These are phyloP conservation scores for Eurosta solidaginis DNA, from an alignment of 1,140 invertebrate species.

Conservation along the genomic window DNA sequence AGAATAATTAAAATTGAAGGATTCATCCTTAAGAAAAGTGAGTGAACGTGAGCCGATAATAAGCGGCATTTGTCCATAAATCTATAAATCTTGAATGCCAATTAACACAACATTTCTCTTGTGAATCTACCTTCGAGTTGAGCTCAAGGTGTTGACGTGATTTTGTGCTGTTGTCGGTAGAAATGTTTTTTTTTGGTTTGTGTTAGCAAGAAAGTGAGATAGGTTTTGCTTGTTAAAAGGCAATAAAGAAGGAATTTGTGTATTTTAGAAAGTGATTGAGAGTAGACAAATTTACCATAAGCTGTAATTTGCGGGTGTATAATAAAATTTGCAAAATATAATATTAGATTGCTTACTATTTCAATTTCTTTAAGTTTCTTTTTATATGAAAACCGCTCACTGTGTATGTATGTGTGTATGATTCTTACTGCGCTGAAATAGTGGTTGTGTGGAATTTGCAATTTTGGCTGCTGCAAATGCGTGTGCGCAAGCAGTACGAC, in stretches of 20 bases:
- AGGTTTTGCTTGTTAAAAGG: too few relatives aligned
- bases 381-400: background rate
- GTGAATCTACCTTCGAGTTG: background rate
- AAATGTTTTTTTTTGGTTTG: background rate
- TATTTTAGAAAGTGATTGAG: too few relatives aligned
- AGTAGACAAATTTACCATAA: too few relatives aligned
- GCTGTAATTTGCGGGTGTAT: too few relatives aligned
- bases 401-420: background rate
- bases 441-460: slow-evolving; percentile 6
- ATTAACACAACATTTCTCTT: background rate
- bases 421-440: background rate
- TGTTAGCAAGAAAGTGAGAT: too few relatives aligned
- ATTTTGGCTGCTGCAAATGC: background rate
- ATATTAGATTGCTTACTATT: too few relatives aligned
- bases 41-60: background rate
- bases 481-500: background rate
- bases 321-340: too few relatives aligned
- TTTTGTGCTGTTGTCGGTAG: background rate
- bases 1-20: background rate
- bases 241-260: too few relatives aligned
- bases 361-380: background rate
- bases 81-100: background rate
- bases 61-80: background rate
- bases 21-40: slow-evolving; percentile 14
- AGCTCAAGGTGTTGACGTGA: slow-evolving; percentile 12